Conservation (phyloP, 2,113 vertebrate species). For the Thermophis baileyi region DNA sequence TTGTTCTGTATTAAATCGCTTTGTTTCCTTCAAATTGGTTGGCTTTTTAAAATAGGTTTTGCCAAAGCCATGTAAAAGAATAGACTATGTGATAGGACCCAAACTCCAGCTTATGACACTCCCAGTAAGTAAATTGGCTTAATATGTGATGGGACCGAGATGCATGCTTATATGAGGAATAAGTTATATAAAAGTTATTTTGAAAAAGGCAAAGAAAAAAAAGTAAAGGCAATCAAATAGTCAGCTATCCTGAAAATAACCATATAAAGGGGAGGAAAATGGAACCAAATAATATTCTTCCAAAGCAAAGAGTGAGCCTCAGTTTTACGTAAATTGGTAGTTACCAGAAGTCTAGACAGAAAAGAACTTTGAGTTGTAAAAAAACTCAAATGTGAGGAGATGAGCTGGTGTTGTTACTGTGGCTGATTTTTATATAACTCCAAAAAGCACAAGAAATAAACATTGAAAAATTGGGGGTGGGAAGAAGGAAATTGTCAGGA, state of each 20-base stretch:
- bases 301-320: conserved; percentile 13
- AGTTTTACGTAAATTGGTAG: conserved; percentile 46
- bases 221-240: conserved; percentile 11
- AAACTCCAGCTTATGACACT: conserved; percentile 7
- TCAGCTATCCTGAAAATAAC: conserved; percentile 37
- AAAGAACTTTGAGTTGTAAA: conserved; percentile 43
- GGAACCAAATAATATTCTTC: conserved; percentile 23
- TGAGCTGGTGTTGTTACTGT: conserved; percentile 50
- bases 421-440: conserved; percentile 50
- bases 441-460: conserved; percentile 59
- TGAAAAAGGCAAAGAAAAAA: conserved; percentile 11
- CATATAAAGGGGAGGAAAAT: not conserved
- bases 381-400: conserved; percentile 41
- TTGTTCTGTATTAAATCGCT: not conserved
- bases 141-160: not conserved
- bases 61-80: conserved; percentile 4
- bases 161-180: not conserved
- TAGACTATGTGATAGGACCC: not conserved
- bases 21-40: not conserved
- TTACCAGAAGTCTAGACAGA: conserved; percentile 49
- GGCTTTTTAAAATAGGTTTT: not conserved
- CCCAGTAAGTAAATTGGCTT: not conserved
- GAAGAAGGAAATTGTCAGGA: not conserved
- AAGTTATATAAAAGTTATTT: not conserved
- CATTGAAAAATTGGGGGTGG: conserved; percentile 43